phyloP scores from a whole-genome alignment of 1,140 invertebrate species.

The Globodera rostochiensis region DNA sequence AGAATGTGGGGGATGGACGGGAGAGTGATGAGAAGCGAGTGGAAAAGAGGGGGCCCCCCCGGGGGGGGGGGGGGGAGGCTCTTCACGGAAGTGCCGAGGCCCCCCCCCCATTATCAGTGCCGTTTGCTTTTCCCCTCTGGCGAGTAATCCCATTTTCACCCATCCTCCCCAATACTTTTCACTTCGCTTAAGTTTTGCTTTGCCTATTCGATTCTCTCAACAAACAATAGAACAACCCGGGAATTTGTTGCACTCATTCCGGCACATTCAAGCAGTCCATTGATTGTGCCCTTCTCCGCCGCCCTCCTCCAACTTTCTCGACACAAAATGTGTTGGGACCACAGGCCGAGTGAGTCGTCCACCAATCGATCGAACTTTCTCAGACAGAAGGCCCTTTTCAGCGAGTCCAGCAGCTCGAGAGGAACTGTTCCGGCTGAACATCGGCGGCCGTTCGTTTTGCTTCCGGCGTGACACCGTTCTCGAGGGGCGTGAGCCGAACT shows the following conservation, averaged over 20 bases:
- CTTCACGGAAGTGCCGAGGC: too few relatives aligned
- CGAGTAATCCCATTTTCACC: too few relatives aligned
- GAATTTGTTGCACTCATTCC: neutral
- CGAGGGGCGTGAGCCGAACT: conserved; percentile 38
- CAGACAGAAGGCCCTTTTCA: neutral
- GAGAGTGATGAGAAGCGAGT: neutral
- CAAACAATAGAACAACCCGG: too few relatives aligned
- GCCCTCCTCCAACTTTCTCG: neutral
- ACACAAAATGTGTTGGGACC: neutral
- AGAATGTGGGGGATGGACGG: neutral
- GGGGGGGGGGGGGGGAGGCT: too few relatives aligned
- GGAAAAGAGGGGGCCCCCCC: neutral
- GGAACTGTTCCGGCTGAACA: conserved; percentile 49
- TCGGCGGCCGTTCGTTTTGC: conserved; percentile 59
- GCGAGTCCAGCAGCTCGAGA: neutral
- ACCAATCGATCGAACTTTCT: neutral
- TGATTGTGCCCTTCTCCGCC: neutral
- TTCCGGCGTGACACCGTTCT: conserved; percentile 53
- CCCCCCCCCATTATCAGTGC: too few relatives aligned
- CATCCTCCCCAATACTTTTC: too few relatives aligned
- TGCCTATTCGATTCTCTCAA: neutral
- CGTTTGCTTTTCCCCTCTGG: too few relatives aligned
- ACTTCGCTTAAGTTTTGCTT: neutral
- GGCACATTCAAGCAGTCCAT: neutral
- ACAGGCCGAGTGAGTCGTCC: neutral